These are phyloP conservation scores for Stylophora pistillata DNA, from an alignment of 64 coral and sea anemone species.

Conservation along the genomic window DNA sequence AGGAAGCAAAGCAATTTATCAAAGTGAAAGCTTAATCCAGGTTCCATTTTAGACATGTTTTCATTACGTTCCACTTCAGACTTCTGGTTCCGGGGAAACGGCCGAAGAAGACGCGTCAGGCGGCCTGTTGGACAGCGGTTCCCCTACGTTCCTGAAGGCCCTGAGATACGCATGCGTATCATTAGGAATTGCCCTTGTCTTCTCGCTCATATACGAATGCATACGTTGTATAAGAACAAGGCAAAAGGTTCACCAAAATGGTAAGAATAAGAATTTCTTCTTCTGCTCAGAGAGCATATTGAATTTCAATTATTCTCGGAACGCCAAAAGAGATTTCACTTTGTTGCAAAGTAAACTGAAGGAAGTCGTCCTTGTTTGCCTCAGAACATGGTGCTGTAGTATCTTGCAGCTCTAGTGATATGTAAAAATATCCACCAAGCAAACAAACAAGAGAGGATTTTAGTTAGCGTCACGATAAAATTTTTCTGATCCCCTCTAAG, in stretches of 20 bases:
- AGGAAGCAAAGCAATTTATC: too few relatives aligned
- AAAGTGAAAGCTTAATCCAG: too few relatives aligned
- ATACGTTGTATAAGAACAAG: slow-evolving; percentile 31
- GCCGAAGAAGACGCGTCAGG: neutral
- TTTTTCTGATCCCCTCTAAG: too few relatives aligned
- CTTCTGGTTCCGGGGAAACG: neutral
- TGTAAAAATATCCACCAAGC: too few relatives aligned
- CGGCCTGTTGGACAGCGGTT: neutral
- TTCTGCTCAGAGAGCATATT: neutral
- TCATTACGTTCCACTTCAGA: neutral
- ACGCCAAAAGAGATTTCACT: too few relatives aligned
- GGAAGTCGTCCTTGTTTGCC: too few relatives aligned
- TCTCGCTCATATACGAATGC: slow-evolving; percentile 5
- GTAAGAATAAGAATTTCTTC: neutral
- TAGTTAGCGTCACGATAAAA: too few relatives aligned
- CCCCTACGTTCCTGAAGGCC: neutral
- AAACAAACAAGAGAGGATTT: too few relatives aligned
- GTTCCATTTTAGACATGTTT: too few relatives aligned
- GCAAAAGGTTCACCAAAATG: slow-evolving; percentile 8
- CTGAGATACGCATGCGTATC: neutral
- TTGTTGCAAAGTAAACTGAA: too few relatives aligned
- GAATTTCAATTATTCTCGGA: neutral
- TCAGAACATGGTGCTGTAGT: too few relatives aligned
- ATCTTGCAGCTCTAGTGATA: too few relatives aligned
- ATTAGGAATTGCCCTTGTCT: neutral